These are phyloP conservation scores for Phragmatobia fuliginosa DNA, from an alignment of 2,888 invertebrate species.

Conservation along the genomic window DNA sequence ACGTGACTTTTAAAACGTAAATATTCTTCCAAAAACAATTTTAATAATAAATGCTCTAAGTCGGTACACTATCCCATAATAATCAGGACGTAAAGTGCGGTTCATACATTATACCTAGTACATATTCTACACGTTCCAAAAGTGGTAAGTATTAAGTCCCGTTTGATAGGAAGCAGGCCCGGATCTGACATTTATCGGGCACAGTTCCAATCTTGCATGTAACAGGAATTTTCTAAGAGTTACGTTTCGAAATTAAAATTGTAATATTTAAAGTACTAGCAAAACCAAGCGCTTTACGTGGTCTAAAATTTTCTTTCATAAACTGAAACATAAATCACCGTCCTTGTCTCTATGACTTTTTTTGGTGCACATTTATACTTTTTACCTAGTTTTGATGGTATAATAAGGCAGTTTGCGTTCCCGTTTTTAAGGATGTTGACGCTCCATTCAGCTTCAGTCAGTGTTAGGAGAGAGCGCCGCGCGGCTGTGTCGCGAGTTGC, in stretches of 20 bases:
- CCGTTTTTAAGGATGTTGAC: constrained; percentile 33
- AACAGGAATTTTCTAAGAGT: constrained; percentile 14
- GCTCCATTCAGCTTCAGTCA: constrained; percentile 38
- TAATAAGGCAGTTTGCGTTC: constrained; percentile 34
- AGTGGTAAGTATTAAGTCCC: constrained; percentile 4
- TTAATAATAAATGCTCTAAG: too few species aligned
- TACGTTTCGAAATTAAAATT: constrained; percentile 14
- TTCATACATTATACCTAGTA: background rate
- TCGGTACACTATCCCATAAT: background rate
- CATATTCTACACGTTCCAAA: constrained; percentile 4
- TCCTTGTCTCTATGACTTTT: background rate
- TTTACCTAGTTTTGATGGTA: constrained; percentile 29
- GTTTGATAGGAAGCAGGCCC: constrained; percentile 6
- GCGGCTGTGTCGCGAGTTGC: constrained; percentile 45
- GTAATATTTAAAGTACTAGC: constrained; percentile 17
- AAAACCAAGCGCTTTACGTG: constrained; percentile 8
- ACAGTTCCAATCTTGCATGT: constrained; percentile 23
- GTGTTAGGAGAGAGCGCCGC: constrained; percentile 34
- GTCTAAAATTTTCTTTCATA: constrained; percentile 8
- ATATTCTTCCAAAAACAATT: too few species aligned
- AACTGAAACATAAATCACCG: constrained; percentile 3
- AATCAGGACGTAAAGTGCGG: background rate
- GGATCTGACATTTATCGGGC: constrained; percentile 21
- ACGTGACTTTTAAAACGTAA: too few species aligned
- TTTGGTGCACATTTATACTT: constrained; percentile 19